phyloP scores from a whole-genome alignment of 37 sponge, comb jelly and placozoan genomes.

The Cliona cf. orientalis region DNA sequence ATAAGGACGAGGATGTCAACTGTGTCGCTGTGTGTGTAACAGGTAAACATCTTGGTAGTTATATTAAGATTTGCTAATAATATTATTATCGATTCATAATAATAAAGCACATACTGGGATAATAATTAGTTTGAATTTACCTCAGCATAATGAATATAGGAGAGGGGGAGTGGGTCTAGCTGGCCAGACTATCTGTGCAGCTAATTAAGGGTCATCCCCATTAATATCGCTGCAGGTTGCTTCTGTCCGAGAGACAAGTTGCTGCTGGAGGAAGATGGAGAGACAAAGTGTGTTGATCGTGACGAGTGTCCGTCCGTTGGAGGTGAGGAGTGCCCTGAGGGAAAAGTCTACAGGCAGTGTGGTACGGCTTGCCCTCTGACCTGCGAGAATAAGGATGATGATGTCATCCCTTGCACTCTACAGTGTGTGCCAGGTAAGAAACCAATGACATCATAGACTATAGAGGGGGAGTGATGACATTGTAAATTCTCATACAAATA shows the following conservation, averaged over 20 bases:
- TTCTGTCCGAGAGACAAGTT: background rate
- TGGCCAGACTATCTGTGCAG: too few relatives aligned
- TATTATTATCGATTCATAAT: too few relatives aligned
- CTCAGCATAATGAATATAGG: too few relatives aligned
- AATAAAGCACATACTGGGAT: too few relatives aligned
- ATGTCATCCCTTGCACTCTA: background rate
- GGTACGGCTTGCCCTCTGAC: background rate
- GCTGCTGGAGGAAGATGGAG: background rate
- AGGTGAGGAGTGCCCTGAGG: background rate
- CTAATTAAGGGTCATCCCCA: background rate
- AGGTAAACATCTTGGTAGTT: background rate
- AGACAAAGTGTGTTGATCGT: background rate
- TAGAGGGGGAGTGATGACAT: background rate
- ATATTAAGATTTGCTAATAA: background rate
- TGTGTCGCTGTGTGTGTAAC: background rate
- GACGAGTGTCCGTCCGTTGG: background rate
- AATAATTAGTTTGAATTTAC: too few relatives aligned
- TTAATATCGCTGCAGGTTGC: conserved; percentile 1
- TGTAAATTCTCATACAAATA: background rate
- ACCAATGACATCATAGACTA: too few relatives aligned
- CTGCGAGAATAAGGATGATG: background rate
- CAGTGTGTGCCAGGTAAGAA: background rate
- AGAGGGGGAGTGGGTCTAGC: too few relatives aligned
- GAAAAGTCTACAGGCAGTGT: background rate
- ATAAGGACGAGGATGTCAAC: background rate